phyloP scores from a whole-genome alignment of 1,140 invertebrate genomes.

The Drosophila malerkotliana region DNA sequence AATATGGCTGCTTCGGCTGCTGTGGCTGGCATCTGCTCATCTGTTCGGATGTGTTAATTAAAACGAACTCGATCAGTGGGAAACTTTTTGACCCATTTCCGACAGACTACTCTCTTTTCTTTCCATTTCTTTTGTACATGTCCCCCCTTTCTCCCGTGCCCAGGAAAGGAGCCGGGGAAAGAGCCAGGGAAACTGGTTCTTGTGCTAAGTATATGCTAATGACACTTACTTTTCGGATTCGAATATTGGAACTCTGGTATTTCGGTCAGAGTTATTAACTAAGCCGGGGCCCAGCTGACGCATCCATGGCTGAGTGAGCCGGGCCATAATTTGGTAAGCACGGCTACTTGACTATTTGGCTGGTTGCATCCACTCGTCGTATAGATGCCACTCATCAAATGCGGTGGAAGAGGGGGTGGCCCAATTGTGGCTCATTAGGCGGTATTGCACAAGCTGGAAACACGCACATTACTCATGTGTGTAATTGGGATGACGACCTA shows the following conservation, averaged over 20 bases:
- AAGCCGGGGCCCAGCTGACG: constrained; percentile 46
- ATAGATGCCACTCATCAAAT: constrained; percentile 13
- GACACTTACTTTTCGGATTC: constrained; percentile 61
- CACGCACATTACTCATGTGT: constrained; percentile 67
- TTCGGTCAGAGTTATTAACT: constrained; percentile 79
- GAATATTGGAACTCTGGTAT: constrained; percentile 46
- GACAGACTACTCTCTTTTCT: constrained; percentile 26
- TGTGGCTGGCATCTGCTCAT: constrained; percentile 3
- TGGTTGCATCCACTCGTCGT: constrained; percentile 15
- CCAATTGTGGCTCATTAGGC: constrained; percentile 54
- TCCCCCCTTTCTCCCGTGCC: background rate
- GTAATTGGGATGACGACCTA: constrained; percentile 73
- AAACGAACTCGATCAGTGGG: constrained; percentile 47
- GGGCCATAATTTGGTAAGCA: constrained; percentile 14
- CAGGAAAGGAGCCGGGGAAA: too few species aligned
- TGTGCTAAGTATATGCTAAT: constrained; percentile 79
- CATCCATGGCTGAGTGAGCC: constrained; percentile 51
- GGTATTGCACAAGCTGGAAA: constrained; percentile 43
- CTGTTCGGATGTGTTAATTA: constrained; percentile 59
- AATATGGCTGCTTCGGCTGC: constrained; percentile 21
- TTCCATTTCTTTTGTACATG: constrained; percentile 23
- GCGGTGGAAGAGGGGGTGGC: constrained; percentile 24
- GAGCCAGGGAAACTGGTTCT: constrained; percentile 52
- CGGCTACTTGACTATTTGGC: background rate
- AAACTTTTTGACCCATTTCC: constrained; percentile 65